Evolutionary conservation across 1,140 invertebrate genomes (phyloP), one percentile per base, ranked within the genome.

Genomic region (Ips nitidus): DNA sequence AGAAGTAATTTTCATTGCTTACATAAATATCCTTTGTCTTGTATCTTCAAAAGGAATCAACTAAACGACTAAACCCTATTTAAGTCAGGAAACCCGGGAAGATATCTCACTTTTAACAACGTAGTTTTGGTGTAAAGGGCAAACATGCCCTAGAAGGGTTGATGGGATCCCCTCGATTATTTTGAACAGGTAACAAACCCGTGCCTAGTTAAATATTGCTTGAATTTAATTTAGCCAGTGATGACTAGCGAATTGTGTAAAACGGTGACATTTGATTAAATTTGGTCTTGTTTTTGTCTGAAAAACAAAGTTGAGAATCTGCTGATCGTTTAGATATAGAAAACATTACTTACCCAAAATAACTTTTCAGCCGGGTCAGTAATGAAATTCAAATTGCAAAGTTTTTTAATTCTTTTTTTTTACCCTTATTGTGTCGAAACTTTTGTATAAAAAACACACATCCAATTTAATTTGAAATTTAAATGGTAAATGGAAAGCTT

Each of bases 1-100:
- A 56, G 41, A 65, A 65, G 41, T 40, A 65, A 56, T 41, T 45
- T 22, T 55, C 39, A 65, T 56, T 41, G 39, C 52, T 36, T 55
- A 65, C 41, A 39, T 56, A 56, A 65, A 65, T 56, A 42, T 40
- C 36, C 52, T 56, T 56, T 55, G 52, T 65, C 22, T 47, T 56
- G 36, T 65, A 55, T 65, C 52, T 52, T n/a, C 3, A 38, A 37
- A 65, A 41, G 2, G 52, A 65, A 65, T 65, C 63, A 65, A 65
- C 61, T 63, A 63, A 63, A 63, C 41, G 61, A 56, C 63, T 65
- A 65, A 65, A 65, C 42, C 63, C 63, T 41, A 65, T 65, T 65
- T 65, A 65, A 65, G 43, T 6, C 63, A 65, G 63, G 63, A 65
- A 65, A 65, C 63, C 41, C 52, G 41, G 38, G 63, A 56, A 65